Percentiles rank a stretch among this genome's conserved stretches.
Evolutionary conservation across 92 coral and sea anemone genomes (phyloP).

Genomic region (Heliopora coerulea): DNA sequence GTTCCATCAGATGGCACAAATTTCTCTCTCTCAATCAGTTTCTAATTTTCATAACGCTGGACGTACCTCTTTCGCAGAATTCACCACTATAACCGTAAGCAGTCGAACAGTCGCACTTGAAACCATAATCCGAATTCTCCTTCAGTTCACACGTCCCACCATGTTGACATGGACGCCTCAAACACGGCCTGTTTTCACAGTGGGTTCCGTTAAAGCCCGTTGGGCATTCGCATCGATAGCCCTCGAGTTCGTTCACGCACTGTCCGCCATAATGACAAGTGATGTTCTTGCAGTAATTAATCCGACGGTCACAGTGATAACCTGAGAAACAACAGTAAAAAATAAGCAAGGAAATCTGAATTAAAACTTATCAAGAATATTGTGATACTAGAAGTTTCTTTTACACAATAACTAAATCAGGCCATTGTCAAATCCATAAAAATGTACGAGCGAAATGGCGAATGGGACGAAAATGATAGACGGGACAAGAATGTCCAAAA

Average conservation of each 20-base stretch:
- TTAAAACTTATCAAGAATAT: too few relatives aligned
- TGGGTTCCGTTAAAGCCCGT: constrained; percentile 71
- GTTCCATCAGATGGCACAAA: too few relatives aligned
- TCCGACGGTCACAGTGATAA: constrained; percentile 72
- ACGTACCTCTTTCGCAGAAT: constrained; percentile 28
- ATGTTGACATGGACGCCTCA: constrained; percentile 62
- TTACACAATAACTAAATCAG: too few relatives aligned
- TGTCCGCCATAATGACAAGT: constrained; percentile 75
- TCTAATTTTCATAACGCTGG: too few relatives aligned
- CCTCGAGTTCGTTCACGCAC: constrained; percentile 72
- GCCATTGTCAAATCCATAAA: too few relatives aligned
- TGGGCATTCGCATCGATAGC: constrained; percentile 73
- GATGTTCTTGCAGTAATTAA: constrained; percentile 71
- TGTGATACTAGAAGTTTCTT: too few relatives aligned
- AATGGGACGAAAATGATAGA: too few relatives aligned
- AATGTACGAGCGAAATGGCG: too few relatives aligned
- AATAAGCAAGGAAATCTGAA: background rate
- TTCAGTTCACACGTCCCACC: constrained; percentile 34
- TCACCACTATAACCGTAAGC: constrained; percentile 6
- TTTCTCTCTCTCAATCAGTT: too few relatives aligned
- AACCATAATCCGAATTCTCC: constrained; percentile 12
- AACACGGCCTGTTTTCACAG: constrained; percentile 80
- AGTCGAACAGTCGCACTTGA: constrained; percentile 6
- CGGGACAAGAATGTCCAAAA: too few relatives aligned
- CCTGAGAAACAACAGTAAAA: constrained; percentile 46